Conservation (phyloP, 2,797 vertebrate genomes). For the Tinamus major region DNA sequence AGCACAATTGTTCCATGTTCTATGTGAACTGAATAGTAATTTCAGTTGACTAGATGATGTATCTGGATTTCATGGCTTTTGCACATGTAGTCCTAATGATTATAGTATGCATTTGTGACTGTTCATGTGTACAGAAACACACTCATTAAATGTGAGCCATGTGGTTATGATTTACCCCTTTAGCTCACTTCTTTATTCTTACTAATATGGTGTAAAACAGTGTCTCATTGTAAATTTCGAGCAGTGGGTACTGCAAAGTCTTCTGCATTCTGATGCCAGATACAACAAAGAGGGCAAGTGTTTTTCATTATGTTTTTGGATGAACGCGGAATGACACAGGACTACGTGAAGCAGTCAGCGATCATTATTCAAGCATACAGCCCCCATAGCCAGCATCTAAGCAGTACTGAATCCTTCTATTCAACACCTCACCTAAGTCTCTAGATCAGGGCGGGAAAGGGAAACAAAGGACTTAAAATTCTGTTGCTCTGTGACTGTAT, state of each 20-base stretch:
- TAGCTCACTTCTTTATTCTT: neutral
- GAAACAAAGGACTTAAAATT: neutral
- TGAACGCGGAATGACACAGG: neutral
- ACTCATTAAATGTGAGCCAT: neutral
- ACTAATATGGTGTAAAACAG: neutral
- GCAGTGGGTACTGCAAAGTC: neutral
- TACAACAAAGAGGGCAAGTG: neutral
- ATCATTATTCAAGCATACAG: neutral
- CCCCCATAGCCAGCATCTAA: neutral
- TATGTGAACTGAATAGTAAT: neutral
- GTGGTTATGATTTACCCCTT: neutral
- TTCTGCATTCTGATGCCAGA: neutral
- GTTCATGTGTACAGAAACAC: neutral
- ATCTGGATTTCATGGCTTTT: neutral
- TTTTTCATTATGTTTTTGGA: neutral
- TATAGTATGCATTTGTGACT: neutral
- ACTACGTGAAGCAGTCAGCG: neutral
- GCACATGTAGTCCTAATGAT: neutral
- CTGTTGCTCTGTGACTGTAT: neutral
- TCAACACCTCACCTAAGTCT: neutral
- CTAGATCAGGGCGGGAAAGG: rapidly evolving
- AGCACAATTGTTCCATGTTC: neutral
- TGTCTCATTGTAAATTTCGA: neutral
- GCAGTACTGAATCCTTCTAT: neutral
- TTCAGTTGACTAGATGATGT: neutral